Evolutionary conservation across 2,888 invertebrate species (phyloP).

Genomic region (Limnephilus rhombicus): DNA sequence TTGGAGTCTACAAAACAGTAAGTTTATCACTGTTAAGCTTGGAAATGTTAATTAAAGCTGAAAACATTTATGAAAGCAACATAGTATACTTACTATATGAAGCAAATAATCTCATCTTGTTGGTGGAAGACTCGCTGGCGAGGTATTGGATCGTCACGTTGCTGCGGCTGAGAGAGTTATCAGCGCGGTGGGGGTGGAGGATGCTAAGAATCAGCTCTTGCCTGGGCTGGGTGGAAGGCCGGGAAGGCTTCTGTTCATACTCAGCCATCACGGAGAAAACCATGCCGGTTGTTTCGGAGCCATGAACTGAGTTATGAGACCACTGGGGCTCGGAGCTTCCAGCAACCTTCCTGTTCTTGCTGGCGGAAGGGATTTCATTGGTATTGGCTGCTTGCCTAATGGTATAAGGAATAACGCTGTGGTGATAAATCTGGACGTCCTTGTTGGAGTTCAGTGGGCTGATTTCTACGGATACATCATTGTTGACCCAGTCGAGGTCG

Average conservation of each 20-base stretch:
- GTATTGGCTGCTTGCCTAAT: slow-evolving; percentile 78
- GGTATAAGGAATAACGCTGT: slow-evolving; percentile 82
- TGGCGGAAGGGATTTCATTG: slow-evolving; percentile 72
- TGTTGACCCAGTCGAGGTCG: slow-evolving; percentile 74
- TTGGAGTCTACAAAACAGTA: slow-evolving; percentile 24
- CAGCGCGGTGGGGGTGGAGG: slow-evolving; percentile 69
- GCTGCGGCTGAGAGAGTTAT: slow-evolving; percentile 73
- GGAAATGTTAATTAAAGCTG: not conserved
- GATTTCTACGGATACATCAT: slow-evolving; percentile 74
- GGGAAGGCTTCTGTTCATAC: slow-evolving; percentile 72
- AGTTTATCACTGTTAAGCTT: not conserved
- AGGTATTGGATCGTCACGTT: slow-evolving; percentile 77
- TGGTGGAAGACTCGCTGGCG: slow-evolving; percentile 74
- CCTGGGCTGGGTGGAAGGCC: slow-evolving; percentile 55
- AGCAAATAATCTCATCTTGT: slow-evolving; percentile 73
- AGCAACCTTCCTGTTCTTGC: slow-evolving; percentile 74
- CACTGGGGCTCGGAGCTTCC: slow-evolving; percentile 70
- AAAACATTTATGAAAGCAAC: not conserved
- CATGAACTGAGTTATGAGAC: slow-evolving; percentile 72
- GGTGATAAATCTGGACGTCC: slow-evolving; percentile 77
- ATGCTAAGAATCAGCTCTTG: slow-evolving; percentile 69
- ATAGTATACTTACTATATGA: slow-evolving; percentile 67
- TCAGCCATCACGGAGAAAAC: slow-evolving; percentile 77
- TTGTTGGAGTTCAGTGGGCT: slow-evolving; percentile 68
- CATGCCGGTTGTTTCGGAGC: slow-evolving; percentile 76